These are phyloP conservation scores for Aphidoletes aphidimyza DNA, from an alignment of 2,888 invertebrate species.

Conservation along the genomic window DNA sequence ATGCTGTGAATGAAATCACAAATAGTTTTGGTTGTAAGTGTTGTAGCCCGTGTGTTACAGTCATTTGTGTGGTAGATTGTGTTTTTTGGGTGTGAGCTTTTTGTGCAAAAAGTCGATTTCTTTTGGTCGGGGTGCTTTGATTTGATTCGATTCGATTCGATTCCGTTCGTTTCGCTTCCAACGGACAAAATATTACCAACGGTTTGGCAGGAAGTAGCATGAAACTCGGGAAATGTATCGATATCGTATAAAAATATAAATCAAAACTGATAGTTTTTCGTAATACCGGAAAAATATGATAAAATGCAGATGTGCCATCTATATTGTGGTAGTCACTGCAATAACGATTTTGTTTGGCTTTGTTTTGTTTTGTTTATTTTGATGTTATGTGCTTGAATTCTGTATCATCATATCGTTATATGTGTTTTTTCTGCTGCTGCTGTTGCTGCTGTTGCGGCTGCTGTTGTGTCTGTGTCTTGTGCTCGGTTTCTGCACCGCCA, in stretches of 20 bases:
- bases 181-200: background rate
- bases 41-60: no score
- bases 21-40: background rate
- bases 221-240: background rate
- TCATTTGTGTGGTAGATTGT: no score
- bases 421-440: background rate
- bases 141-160: no score
- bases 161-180: background rate
- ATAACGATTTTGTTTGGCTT: background rate
- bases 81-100: no score
- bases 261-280: slow-evolving; percentile 1
- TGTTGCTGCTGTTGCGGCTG: no score
- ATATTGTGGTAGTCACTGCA: background rate
- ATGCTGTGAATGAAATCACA: background rate
- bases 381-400: background rate
- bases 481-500: no score
- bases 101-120: no score
- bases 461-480: no score
- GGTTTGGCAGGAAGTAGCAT: background rate
- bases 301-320: slow-evolving; percentile 1
- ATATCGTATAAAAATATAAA: background rate
- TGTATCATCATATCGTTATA: background rate
- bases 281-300: slow-evolving; percentile 26
- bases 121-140: no score
- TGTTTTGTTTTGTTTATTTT: background rate